These are phyloP conservation scores for Acromyrmex charruanus DNA, from an alignment of 1,140 invertebrate genomes.

Conservation along the genomic window DNA sequence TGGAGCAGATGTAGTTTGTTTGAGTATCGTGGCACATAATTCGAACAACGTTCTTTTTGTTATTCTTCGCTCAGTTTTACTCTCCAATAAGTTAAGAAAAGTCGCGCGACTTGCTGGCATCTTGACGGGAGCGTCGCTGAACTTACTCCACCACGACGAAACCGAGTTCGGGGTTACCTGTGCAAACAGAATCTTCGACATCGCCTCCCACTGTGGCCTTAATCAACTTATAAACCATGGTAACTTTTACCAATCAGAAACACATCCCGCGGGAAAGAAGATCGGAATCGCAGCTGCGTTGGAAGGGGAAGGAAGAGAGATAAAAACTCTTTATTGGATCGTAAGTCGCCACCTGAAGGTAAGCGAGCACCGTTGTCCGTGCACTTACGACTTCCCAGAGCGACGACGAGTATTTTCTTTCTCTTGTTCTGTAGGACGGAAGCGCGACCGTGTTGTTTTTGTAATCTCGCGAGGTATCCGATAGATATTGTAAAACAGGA, in stretches of 20 bases:
- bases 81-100: slow-evolving; percentile 13
- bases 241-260: slow-evolving; percentile 70
- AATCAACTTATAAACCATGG: slow-evolving; percentile 69
- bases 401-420: slow-evolving; percentile 66
- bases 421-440: slow-evolving; percentile 13
- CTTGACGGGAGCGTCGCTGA: neutral
- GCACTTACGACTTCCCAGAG: slow-evolving; percentile 49
- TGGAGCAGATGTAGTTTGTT: slow-evolving; percentile 14
- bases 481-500: slow-evolving; percentile 53
- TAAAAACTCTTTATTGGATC: slow-evolving; percentile 76
- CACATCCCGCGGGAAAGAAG: slow-evolving; percentile 64
- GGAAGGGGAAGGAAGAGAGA: neutral
- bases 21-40: neutral
- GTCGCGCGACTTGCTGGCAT: slow-evolving; percentile 18
- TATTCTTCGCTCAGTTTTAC: slow-evolving; percentile 1
- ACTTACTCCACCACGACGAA: slow-evolving; percentile 33
- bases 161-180: slow-evolving; percentile 26
- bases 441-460: slow-evolving; percentile 64
- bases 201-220: slow-evolving; percentile 30
- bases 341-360: slow-evolving; percentile 71
- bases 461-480: slow-evolving; percentile 42
- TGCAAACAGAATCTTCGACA: slow-evolving; percentile 37
- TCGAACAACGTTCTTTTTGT: slow-evolving; percentile 19
- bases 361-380: slow-evolving; percentile 43
- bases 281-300: slow-evolving; percentile 67